Percentiles rank a stretch among this genome's conserved stretches.
These are phyloP conservation scores for Macropodus opercularis DNA, from an alignment of 2,797 vertebrate species.

Conservation along the genomic window DNA sequence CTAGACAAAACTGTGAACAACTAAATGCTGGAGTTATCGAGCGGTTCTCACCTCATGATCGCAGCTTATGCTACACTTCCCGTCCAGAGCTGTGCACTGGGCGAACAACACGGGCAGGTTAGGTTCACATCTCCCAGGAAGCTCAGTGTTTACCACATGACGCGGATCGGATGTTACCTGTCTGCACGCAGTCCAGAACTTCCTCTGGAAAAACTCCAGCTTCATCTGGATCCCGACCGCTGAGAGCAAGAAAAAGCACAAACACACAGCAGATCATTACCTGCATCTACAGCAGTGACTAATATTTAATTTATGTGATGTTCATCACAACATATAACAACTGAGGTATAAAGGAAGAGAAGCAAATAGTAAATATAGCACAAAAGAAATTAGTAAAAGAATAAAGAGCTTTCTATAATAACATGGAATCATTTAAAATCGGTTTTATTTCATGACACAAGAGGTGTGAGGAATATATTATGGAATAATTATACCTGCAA, in stretches of 20 bases:
- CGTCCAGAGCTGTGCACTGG: slow-evolving; percentile 95
- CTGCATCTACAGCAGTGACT: too few species aligned
- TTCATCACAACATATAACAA: too few species aligned
- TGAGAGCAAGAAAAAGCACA: slow-evolving; percentile 55
- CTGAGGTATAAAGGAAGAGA: too few species aligned
- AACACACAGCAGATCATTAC: too few species aligned
- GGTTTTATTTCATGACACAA: too few species aligned
- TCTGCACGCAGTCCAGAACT: slow-evolving; percentile 99
- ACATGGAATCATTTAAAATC: too few species aligned
- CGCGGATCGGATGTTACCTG: slow-evolving; percentile 88
- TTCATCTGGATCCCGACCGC: slow-evolving; percentile 99
- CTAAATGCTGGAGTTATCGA: neutral
- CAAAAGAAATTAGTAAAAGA: too few species aligned
- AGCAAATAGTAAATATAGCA: too few species aligned
- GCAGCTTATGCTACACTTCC: slow-evolving; percentile 95
- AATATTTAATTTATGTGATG: too few species aligned
- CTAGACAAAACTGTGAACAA: neutral
- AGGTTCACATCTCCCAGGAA: neutral
- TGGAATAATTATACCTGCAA: slow-evolving; percentile 97
- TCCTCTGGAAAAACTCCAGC: slow-evolving; percentile 97
- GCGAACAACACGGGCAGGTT: slow-evolving; percentile 27
- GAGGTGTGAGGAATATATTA: too few species aligned
- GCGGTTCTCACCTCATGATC: slow-evolving; percentile 89
- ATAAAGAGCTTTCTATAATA: too few species aligned
- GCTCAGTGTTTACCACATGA: neutral